Percentiles rank a stretch among this genome's conserved stretches.
phyloP scores from a whole-genome alignment of 30 jellyfish, hydroid and myxozoan species.

The Hydra vulgaris region DNA sequence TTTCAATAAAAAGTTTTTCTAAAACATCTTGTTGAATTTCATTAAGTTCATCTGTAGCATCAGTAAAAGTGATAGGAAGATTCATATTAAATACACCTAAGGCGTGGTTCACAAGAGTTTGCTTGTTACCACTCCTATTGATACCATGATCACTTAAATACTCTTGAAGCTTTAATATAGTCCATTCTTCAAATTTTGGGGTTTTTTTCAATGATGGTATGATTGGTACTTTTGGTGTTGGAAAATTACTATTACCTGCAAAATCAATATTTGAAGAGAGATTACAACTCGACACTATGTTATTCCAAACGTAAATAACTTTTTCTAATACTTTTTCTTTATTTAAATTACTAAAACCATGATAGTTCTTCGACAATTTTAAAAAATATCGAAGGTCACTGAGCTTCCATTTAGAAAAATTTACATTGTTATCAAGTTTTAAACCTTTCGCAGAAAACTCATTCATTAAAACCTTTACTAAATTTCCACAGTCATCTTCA shows the following conservation, averaged over 20 bases:
- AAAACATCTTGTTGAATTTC: too few relatives aligned
- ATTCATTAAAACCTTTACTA: neutral
- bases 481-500: neutral
- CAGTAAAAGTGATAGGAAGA: neutral
- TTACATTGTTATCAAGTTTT: neutral
- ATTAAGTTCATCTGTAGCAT: too few relatives aligned
- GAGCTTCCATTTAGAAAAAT: neutral
- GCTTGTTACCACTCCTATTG: neutral
- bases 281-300: neutral
- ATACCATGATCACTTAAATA: neutral
- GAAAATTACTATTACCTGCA: neutral
- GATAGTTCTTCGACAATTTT: neutral
- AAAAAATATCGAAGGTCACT: neutral
- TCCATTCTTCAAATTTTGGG: constrained; percentile 7
- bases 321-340: neutral
- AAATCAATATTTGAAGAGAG: neutral
- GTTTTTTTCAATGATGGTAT: neutral
- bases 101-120: constrained; percentile 5
- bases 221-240: constrained; percentile 4
- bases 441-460: neutral
- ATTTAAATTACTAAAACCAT: neutral
- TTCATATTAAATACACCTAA: neutral
- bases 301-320: neutral
- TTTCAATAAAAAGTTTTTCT: neutral
- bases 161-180: constrained; percentile 7